Base-by-base conservation (phyloP, 2,113 vertebrate species). In the Sialia sialis region DNA sequence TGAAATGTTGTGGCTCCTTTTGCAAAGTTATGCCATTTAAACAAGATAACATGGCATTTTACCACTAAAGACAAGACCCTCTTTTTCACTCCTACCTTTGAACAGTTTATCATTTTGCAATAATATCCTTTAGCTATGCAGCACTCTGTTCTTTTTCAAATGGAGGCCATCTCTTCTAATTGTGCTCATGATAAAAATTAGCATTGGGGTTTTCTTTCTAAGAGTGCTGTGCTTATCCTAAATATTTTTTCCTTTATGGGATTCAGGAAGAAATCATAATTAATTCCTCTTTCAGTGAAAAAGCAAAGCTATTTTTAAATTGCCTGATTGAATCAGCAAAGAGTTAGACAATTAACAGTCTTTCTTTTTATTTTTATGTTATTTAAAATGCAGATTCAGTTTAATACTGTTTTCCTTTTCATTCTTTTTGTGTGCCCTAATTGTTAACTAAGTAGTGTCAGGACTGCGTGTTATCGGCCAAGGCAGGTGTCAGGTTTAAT, bases 401-500 rank as follows among this genome's bases (percentile, higher is more conserved):
- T 95, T 92, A 87, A 36, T 80, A 51, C 55, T 83, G 64, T 54
- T 74, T 91, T 73, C 51, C 51, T 38, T 63, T 84, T 70, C 79
- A 11, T 69, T 69, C 72, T 94, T 93, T 93, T 69, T 25, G 7
- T 41, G 80, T 68, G 95, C 85, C 91, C 84, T 90, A 83, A 92
- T 84, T 91, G 85, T 93, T 87, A 80, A 69, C 73, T 96, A 96
- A 92, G 64, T 73, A 95, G 86, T 70, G 43, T 89, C 85, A 93
- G 75, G 76, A 16, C 87, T 90, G 59, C 0, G 19, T 84, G 88
- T 89, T 94, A 93, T 93, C 15, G 23, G 91, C 87, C 91, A 73
- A 93, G 91, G 95, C 93, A 95, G 96, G 95, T 93, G 97, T 96
- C 95, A 94, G 89, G 70, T 96, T 95, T 96, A 94, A 96, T 97